Evolutionary conservation across 2,888 invertebrate species (phyloP), one percentile per base, ranked within the genome.

Genomic region (Nowickia ferox): DNA sequence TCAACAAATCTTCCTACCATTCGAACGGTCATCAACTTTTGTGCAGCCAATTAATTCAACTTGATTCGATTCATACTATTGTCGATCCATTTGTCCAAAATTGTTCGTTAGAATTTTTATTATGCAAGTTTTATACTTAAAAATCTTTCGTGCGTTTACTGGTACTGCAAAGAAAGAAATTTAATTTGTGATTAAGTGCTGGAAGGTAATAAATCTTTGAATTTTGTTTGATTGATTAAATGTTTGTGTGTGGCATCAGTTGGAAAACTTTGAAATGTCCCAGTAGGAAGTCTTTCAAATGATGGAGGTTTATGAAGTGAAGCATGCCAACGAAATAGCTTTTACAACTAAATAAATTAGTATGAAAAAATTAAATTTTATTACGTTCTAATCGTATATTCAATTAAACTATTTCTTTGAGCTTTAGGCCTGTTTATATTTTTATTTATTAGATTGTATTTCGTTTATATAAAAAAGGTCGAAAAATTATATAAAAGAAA

Each of bases 101-200:
- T 63, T 75, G n/a, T 63, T 63, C n/a, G 63, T 75, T 63, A 40
- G 19, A 75, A 53, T 75, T 51, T 75, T 40, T 48, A 74, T 19
- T 51, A 51, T 61, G 46, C 9, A 44, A 30, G 13, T 53, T 53
- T 51, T 69, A 13, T 42, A 42, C 55, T 69, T 55, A 30, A 30
- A 30, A 30, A 30, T 6, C 30, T 30, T 30, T 30, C 0, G 30
- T 30, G 13, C n/a, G 15, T n/a, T n/a, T n/a, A n/a, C n/a, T n/a
- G 44, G 53, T 71, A 13, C 38, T 71, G 72, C 11, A 59, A 72
- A 40, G 48, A 61, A 61, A 61, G 19, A 48, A 46, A 74, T 61
- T 48, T 42, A 69, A 44, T 55, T 44, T 44, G 9, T 11, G 3
- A 15, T 22, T 42, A n/a, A 71, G 15, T 57, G 40, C 6, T 30